Evolutionary conservation across 1,140 invertebrate species (phyloP), one percentile per base, ranked within the genome.

Genomic region (Trichoplusia ni): DNA sequence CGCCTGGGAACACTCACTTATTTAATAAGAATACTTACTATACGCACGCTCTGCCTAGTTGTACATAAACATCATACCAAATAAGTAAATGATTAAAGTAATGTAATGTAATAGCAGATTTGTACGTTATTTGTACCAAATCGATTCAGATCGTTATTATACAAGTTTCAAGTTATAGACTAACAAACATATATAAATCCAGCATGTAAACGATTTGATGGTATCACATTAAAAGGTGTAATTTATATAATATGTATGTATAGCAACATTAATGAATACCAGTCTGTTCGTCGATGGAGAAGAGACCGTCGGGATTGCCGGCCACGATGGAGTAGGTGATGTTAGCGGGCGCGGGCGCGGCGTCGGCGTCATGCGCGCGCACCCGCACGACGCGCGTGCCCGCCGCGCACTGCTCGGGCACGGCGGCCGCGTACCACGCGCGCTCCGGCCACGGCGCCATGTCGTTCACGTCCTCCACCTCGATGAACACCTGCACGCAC

Each of bases 401-500:
- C 25, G 93, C 92, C 0, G 94, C 91, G 65, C 95, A 95, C 85
- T 98, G 97, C 92, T 99, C 98, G 6, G 92, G 81, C 27, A 99
- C 93, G 9, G 92, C 92, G 1, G 95, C 94, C 81, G 95, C 95
- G 91, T 99, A 99, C 33, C 97, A 94, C 0, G 98, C 96, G 56
- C 94, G 93, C 53, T 93, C 93, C 23, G 97, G 97, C 86, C 98
- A 91, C 13, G 98, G 98, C 14, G 95, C 94, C 90, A 98, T 97
- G 91, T 99, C 98, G 90, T 99, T 99, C 77, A 96, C 95, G 87
- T 99, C 97, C 37, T 94, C 86, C 42, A 99, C 95, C 78, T 95
- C 93, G 25, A 99, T 93, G 86, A 95, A 98, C n/a, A 99, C 95
- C 95, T 97, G 94, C 13, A 97, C 91, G 77, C 95, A 96, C 23